Conservation (phyloP, 2,113 vertebrate genomes). For the Brachyhypopomus occidentalis region DNA sequence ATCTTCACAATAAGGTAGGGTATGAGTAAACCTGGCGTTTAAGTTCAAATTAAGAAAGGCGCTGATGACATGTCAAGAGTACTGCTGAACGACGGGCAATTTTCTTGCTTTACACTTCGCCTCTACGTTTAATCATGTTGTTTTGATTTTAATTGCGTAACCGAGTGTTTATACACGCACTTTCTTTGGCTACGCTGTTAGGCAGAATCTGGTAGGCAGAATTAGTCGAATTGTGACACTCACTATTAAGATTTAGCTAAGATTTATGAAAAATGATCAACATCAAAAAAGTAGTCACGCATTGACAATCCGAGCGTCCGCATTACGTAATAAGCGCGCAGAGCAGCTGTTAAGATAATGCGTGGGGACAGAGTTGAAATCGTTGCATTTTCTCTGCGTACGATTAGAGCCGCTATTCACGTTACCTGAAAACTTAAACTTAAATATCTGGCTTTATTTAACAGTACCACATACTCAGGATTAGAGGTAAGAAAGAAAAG, state of each 20-base stretch:
- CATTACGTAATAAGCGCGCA: slow-evolving; percentile 52
- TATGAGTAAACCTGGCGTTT: not conserved
- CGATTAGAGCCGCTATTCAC: too few relatives aligned
- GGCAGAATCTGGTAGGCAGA: too few relatives aligned
- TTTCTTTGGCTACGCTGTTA: not conserved
- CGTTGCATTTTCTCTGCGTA: not conserved
- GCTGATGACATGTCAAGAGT: not conserved
- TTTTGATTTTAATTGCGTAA: not conserved
- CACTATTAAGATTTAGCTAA: too few relatives aligned
- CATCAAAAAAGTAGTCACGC: slow-evolving; percentile 30
- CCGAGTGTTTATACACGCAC: not conserved
- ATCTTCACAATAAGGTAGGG: slow-evolving; percentile 1
- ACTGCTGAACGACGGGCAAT: not conserved
- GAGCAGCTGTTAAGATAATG: slow-evolving; percentile 33
- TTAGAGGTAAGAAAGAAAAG: too few relatives aligned
- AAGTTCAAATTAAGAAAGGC: not conserved
- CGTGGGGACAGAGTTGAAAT: too few relatives aligned
- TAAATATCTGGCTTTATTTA: too few relatives aligned
- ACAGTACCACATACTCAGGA: too few relatives aligned
- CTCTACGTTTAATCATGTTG: not conserved
- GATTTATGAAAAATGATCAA: not conserved
- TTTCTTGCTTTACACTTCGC: not conserved
- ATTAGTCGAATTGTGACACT: too few relatives aligned
- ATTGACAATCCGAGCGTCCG: not conserved
- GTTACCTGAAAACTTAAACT: too few relatives aligned